phyloP scores from a whole-genome alignment of 1,140 invertebrate species.

The Chironomus tepperi region DNA sequence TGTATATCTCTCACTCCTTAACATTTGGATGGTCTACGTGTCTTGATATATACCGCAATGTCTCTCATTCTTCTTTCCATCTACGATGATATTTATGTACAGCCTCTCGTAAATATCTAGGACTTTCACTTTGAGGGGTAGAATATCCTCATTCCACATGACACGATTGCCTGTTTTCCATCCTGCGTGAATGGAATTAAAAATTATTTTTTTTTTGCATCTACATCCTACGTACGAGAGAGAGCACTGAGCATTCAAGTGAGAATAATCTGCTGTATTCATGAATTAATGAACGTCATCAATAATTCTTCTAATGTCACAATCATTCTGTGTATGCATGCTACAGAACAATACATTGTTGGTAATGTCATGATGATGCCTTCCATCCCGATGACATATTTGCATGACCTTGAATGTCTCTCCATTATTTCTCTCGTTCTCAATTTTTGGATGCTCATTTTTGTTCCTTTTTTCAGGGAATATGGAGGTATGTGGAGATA shows the following conservation, averaged over 20 bases:
- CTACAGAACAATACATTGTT: background rate
- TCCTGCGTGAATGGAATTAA: no score
- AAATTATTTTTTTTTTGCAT: no score
- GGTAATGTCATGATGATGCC: background rate
- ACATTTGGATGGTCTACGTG: no score
- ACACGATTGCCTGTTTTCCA: no score
- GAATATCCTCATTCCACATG: background rate
- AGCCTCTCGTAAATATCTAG: slow-evolving; percentile 2
- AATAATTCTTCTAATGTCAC: slow-evolving; percentile 9
- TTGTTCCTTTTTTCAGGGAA: background rate
- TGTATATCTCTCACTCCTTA: no score
- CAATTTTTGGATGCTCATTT: background rate
- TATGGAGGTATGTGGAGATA: no score
- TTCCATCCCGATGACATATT: background rate
- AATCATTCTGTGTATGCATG: background rate
- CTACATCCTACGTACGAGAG: background rate
- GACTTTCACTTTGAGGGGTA: slow-evolving; percentile 10
- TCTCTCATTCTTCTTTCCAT: background rate
- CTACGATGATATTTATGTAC: background rate
- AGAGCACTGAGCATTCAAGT: background rate
- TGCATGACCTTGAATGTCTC: slow-evolving; percentile 6
- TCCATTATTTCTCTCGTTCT: background rate
- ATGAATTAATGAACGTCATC: slow-evolving; percentile 9
- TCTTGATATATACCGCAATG: background rate
- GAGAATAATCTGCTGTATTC: background rate